Evolutionary conservation across 2,797 vertebrate genomes (phyloP).

Genomic region (Rhodeus uyekii): DNA sequence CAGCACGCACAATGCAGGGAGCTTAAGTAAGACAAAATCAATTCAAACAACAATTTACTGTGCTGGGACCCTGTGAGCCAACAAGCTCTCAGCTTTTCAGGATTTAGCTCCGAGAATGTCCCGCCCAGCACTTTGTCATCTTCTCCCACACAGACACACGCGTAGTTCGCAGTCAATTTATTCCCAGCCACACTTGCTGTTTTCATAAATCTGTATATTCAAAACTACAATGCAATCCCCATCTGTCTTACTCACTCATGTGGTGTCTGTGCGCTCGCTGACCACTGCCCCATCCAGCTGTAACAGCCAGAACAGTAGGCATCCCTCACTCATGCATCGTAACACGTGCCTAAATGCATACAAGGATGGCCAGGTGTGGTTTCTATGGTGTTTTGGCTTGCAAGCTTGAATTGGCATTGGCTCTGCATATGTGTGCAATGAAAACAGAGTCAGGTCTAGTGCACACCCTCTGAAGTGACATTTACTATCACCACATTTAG

Average conservation of each 20-base stretch:
- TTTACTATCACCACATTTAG: slow-evolving; percentile 26
- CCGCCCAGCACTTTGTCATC: slow-evolving; percentile 55
- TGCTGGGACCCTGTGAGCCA: slow-evolving; percentile 61
- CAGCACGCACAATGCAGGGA: slow-evolving; percentile 59
- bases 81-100: slow-evolving; percentile 63
- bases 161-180: slow-evolving; percentile 56
- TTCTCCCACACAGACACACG: slow-evolving; percentile 35
- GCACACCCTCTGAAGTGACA: neutral
- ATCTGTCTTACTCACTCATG: slow-evolving; percentile 80
- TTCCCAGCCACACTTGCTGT: slow-evolving; percentile 70
- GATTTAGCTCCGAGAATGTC: slow-evolving; percentile 62
- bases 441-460: slow-evolving; percentile 16
- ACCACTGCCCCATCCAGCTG: slow-evolving; percentile 66
- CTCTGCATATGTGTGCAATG: slow-evolving; percentile 36
- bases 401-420: slow-evolving; percentile 22
- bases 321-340: neutral
- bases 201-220: slow-evolving; percentile 82
- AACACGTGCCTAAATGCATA: slow-evolving; percentile 3
- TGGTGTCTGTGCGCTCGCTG: slow-evolving; percentile 70
- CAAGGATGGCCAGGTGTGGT: slow-evolving; percentile 23
- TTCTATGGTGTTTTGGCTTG: slow-evolving; percentile 9
- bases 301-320: slow-evolving; percentile 55
- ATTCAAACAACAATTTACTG: slow-evolving; percentile 67
- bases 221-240: slow-evolving; percentile 78
- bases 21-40: slow-evolving; percentile 69